Conservation (phyloP, 2,113 vertebrate genomes). For the Fregata magnificens region DNA sequence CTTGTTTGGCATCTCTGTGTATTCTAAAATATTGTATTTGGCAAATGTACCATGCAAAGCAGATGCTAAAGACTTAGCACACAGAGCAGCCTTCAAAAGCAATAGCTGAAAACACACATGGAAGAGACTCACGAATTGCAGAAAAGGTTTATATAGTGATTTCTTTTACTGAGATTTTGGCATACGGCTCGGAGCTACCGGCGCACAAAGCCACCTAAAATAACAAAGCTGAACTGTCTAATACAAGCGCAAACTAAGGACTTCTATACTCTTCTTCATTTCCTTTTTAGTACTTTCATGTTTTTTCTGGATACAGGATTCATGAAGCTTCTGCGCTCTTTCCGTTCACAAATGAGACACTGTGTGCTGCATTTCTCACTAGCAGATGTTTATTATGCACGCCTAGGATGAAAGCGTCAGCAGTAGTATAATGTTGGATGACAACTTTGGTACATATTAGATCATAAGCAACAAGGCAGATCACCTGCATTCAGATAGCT, state of each 20-base stretch:
- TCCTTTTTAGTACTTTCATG: neutral
- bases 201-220: neutral
- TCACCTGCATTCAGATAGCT: neutral
- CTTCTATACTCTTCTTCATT: neutral
- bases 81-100: neutral
- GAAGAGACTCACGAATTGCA: slow-evolving; percentile 31
- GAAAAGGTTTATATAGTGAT: neutral
- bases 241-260: neutral
- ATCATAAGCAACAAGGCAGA: neutral
- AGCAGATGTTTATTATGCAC: neutral
- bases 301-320: neutral
- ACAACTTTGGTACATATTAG: neutral
- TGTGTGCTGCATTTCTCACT: neutral
- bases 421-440: neutral
- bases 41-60: neutral
- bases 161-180: neutral
- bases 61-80: neutral
- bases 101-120: slow-evolving; percentile 9
- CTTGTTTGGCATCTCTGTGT: neutral
- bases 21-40: slow-evolving; percentile 10
- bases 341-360: neutral
- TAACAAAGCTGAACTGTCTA: neutral
- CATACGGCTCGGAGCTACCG: neutral
- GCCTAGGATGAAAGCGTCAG: neutral
- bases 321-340: neutral